Base-by-base conservation (phyloP, 2,797 vertebrate genomes). In the Triplophysa bombifrons region DNA sequence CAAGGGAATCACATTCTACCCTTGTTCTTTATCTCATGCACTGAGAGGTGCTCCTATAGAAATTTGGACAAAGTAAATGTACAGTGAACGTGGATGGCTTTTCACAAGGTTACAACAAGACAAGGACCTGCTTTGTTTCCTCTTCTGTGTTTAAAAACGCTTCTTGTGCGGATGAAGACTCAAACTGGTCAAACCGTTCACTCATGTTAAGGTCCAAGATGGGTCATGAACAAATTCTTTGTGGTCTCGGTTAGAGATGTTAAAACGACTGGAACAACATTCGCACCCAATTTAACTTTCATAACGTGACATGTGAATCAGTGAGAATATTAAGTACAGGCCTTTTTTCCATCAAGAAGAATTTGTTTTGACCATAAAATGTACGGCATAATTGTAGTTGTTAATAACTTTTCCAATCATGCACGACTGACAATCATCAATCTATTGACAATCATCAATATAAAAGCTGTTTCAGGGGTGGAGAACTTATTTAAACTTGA, bases 1-100 rank as follows among this genome's bases (percentile, higher is more conserved):
- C 86, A 93, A 92, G 90, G 87, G 91, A 90, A 86, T 86, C 89
- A 80, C 76, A 74, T 84, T 90, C 87, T 86, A 85, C 89, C 65
- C 66, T 14, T 86, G 13, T 80, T 58, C 69, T 74, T 58, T 84
- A 81, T 63, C 81, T 82, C 72, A 74, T 20, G 27, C 6, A n/a
- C 46, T 58, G 66, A 61, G 65, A 70, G 79, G 74, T 46, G 77
- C 72, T 61, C 73, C 71, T 66, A 83, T 81, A 76, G 64, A 74
- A 81, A 84, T 83, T 63, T 81, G 72, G 63, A 80, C 78, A 84
- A 85, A 85, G 84, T 81, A 85, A 82, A 84, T 85, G 82, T 85
- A 72, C n/a, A 41, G 75, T 77, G 76, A 74, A 84, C 72, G 78
- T 78, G 73, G 61, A 78, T 66, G 78, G 65, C 65, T 73, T 74